Evolutionary conservation across 1,140 invertebrate genomes (phyloP).

Genomic region (Bicyclus anynana): DNA sequence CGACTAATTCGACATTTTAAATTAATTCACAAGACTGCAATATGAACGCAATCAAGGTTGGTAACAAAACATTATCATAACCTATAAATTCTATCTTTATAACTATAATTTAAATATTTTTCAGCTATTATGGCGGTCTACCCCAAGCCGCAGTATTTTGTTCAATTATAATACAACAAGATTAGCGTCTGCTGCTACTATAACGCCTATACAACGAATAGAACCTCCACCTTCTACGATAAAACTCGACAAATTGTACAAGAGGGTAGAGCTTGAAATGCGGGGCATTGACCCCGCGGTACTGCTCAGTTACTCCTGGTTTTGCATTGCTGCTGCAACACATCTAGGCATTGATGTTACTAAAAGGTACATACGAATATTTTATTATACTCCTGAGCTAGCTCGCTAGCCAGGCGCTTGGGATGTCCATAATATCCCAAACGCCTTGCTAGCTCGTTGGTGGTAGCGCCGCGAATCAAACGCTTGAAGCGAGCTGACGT

Average conservation of each 20-base stretch:
- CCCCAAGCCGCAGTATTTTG: constrained; percentile 33
- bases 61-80: neutral
- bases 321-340: constrained; percentile 86
- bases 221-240: constrained; percentile 31
- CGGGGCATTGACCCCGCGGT: constrained; percentile 91
- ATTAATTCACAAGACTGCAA: too few relatives aligned
- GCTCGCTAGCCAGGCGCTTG: too few relatives aligned
- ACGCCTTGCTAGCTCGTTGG: too few relatives aligned
- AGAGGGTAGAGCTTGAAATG: constrained; percentile 91
- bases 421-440: too few relatives aligned
- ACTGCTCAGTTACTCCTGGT: constrained; percentile 92
- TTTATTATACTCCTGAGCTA: too few relatives aligned
- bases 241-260: constrained; percentile 87
- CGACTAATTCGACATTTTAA: too few relatives aligned
- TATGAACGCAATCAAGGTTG: too few relatives aligned
- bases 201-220: constrained; percentile 36
- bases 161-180: constrained; percentile 30
- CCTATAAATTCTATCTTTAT: neutral
- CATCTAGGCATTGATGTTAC: constrained; percentile 87
- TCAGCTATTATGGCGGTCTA: constrained; percentile 46
- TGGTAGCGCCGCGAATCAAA: too few relatives aligned
- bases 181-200: constrained; percentile 31
- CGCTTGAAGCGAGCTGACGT: too few relatives aligned
- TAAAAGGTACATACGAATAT: constrained; percentile 81
- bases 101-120: constrained; percentile 20